phyloP scores from a whole-genome alignment of 2,113 vertebrate species.

The Anolis carolinensis region DNA sequence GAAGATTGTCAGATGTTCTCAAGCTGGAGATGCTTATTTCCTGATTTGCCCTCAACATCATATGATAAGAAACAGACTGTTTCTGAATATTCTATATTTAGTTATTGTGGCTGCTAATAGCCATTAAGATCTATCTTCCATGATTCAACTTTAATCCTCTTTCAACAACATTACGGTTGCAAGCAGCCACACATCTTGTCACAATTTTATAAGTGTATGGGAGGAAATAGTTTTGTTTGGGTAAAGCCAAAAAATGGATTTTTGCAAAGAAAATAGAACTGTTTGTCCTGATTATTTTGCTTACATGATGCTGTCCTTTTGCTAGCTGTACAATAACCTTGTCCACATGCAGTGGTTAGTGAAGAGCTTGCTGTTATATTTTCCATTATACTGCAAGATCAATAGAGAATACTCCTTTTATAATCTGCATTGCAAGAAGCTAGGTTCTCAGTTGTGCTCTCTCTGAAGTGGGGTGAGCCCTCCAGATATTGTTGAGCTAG shows the following conservation, averaged over 20 bases:
- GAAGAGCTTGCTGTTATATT: neutral
- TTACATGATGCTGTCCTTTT: neutral
- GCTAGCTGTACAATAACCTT: neutral
- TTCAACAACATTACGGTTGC: neutral
- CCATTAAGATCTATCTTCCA: neutral
- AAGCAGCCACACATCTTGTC: neutral
- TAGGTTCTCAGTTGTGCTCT: neutral
- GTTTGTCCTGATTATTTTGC: neutral
- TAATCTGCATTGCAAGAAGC: neutral
- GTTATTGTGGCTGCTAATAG: neutral
- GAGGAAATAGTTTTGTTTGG: neutral
- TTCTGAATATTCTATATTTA: neutral
- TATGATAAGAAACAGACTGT: neutral
- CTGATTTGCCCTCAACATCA: neutral
- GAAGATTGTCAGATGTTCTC: neutral
- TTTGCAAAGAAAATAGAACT: neutral
- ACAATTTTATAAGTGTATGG: neutral
- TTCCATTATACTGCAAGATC: neutral
- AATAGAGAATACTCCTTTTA: neutral
- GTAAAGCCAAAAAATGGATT: neutral
- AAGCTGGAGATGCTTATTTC: neutral
- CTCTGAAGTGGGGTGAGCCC: neutral
- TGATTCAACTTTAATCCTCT: neutral
- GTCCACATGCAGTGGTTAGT: neutral
- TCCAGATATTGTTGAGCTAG: neutral